Evolutionary conservation across 1,140 invertebrate species (phyloP), one percentile per base, ranked within the genome.

Genomic region (Apis mellifera): DNA sequence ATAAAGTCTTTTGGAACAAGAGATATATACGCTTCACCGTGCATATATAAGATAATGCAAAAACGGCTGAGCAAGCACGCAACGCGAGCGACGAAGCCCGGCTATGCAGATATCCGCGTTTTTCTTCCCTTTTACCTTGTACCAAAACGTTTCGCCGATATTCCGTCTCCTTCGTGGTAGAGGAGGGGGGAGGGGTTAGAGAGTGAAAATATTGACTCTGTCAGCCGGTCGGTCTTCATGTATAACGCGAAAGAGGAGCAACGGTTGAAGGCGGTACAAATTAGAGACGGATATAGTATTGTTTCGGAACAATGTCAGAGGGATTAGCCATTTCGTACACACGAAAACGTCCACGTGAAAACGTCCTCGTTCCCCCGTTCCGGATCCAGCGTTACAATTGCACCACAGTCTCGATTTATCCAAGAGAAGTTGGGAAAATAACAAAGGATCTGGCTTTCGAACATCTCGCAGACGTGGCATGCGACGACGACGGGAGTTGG

Each of bases 261-360:
- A n/a, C n/a, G 11, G 60, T 15, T 50, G 55, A 73, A 66, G 69
- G n/a, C 62, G 55, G 73, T 65, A 82, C 59, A 83, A 86, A 85
- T 85, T 85, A 83, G 84, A 75, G 81, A 15, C 65, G 84, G 70
- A 73, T 74, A 65, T 79, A 48, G 85, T 73, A 90, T 91, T 90
- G 90, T 90, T 88, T 91, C 82, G 82, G 88, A 89, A 90, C 90
- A 90, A 91, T 90, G 86, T 90, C 85, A 86, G 84, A 78, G 76
- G 89, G 90, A 90, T 91, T 89, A 91, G 86, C 79, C 79, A 60
- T 59, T 70, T 55, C 71, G 78, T 74, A 82, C 66, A 73, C 76
- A 82, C 21, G 66, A 50, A n/a, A 54, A 57, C 42, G 76, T 72
- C 68, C 68, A 59, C 77, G 82, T 17, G 62, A 50, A 84, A 74